Evolutionary conservation across 1,140 invertebrate genomes (phyloP).

Genomic region (Trypoxylus dichotomus): DNA sequence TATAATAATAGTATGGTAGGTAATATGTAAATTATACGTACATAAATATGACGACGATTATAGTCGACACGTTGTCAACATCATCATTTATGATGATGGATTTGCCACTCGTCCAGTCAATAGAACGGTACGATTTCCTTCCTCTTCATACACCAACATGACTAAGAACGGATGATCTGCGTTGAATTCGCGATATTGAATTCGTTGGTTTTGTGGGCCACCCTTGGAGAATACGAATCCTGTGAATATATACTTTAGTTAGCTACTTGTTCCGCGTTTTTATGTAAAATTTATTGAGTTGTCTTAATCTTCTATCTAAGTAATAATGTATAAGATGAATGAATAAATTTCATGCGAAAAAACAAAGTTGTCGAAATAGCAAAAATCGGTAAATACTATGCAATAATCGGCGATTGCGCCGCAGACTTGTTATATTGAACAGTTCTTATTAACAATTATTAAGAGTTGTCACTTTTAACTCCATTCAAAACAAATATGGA

Average conservation of each 20-base stretch:
- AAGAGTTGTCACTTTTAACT: too few species aligned
- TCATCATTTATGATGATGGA: background rate
- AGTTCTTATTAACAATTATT: too few species aligned
- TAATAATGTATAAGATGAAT: too few species aligned
- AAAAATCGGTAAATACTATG: too few species aligned
- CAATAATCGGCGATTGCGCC: too few species aligned
- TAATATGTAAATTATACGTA: background rate
- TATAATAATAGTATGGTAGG: background rate
- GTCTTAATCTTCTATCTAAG: too few species aligned
- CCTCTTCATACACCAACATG: background rate
- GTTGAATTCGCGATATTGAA: conserved; percentile 13
- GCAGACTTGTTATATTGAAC: too few species aligned
- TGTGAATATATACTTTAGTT: background rate
- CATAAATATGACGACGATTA: background rate
- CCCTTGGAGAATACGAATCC: conserved; percentile 11
- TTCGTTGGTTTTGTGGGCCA: background rate
- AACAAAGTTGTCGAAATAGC: too few species aligned
- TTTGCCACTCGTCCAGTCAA: background rate
- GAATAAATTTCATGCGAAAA: too few species aligned
- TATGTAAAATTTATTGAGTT: too few species aligned
- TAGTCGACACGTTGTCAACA: background rate
- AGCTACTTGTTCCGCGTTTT: too few species aligned
- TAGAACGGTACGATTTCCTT: background rate
- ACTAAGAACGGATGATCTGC: background rate
- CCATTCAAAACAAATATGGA: too few species aligned